These are phyloP conservation scores for Pachyrhynchus sulphureomaculatus DNA, from an alignment of 1,140 invertebrate genomes.

Conservation along the genomic window DNA sequence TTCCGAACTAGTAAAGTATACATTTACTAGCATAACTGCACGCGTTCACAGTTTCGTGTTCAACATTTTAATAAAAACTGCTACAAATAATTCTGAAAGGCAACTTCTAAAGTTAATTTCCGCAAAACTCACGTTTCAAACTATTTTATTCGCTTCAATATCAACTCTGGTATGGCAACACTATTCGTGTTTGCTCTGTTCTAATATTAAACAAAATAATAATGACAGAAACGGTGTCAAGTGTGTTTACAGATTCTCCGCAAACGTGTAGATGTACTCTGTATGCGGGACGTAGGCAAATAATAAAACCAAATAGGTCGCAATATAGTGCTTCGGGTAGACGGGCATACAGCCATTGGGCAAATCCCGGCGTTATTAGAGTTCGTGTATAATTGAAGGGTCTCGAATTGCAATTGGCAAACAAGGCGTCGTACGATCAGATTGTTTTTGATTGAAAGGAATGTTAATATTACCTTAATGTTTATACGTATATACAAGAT, in stretches of 20 bases:
- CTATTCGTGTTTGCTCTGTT: slow-evolving; percentile 13
- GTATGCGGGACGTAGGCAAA: slow-evolving; percentile 30
- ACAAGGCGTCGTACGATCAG: slow-evolving; percentile 16
- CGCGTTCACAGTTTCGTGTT: too few relatives aligned
- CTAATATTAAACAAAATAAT: slow-evolving; percentile 28
- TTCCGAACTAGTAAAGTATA: too few relatives aligned
- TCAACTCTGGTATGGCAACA: slow-evolving; percentile 2
- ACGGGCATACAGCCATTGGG: slow-evolving; percentile 21
- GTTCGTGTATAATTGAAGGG: slow-evolving; percentile 29
- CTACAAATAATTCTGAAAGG: background rate
- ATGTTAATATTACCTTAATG: too few relatives aligned
- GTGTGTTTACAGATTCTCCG: slow-evolving; percentile 28
- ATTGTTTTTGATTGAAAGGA: slow-evolving; percentile 10
- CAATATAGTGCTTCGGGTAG: slow-evolving; percentile 25
- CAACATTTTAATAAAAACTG: too few relatives aligned
- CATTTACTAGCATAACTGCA: too few relatives aligned
- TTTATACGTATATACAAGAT: too few relatives aligned
- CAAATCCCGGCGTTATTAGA: slow-evolving; percentile 18
- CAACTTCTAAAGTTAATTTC: slow-evolving; percentile 16
- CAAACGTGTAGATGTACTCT: slow-evolving; percentile 20
- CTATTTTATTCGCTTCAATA: slow-evolving; percentile 21
- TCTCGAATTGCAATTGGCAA: slow-evolving; percentile 21
- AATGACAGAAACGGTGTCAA: slow-evolving; percentile 34
- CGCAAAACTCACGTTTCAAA: background rate
- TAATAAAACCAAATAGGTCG: slow-evolving; percentile 35